Evolutionary conservation across 1,140 invertebrate genomes (phyloP).

Genomic region (Brachionus manjavacas): DNA sequence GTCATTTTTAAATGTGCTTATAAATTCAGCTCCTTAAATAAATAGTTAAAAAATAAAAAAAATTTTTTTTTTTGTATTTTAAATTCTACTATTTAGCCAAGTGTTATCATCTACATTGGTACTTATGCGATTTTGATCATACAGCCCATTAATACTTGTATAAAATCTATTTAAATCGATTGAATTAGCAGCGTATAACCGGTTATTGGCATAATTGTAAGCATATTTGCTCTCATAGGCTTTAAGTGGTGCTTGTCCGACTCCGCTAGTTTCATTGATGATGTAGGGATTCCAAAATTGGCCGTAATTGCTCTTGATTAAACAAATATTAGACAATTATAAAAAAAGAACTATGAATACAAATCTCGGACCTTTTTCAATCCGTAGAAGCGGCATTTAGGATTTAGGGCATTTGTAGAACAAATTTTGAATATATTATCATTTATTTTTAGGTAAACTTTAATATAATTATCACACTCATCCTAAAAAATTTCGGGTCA

Average conservation of each 20-base stretch:
- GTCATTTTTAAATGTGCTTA: not conserved
- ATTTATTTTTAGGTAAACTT: slow-evolving; percentile 2
- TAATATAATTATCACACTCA: slow-evolving; percentile 26
- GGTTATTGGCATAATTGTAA: not conserved
- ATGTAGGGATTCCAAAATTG: not conserved
- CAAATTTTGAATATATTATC: slow-evolving; percentile 20
- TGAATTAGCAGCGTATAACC: slow-evolving; percentile 21
- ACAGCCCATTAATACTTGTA: slow-evolving; percentile 11
- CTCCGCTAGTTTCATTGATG: slow-evolving; percentile 17
- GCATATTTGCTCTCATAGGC: slow-evolving; percentile 20
- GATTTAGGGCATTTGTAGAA: slow-evolving; percentile 20
- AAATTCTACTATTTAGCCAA: slow-evolving; percentile 15
- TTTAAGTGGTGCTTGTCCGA: slow-evolving; percentile 21
- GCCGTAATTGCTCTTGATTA: not conserved
- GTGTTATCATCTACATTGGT: slow-evolving; percentile 17
- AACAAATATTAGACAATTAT: not conserved
- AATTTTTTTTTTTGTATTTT: not conserved
- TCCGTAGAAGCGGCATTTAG: slow-evolving; percentile 15
- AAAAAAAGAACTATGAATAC: not conserved
- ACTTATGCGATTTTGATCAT: slow-evolving; percentile 3
- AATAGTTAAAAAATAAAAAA: not conserved
- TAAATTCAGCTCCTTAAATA: slow-evolving; percentile 39
- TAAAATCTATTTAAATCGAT: slow-evolving; percentile 35
- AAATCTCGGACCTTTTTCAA: not conserved
- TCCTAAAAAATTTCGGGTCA: not conserved